A percentile compares a stretch with the other conserved stretches of the same genome.
Conservation (phyloP, 35 echinoderm and acorn worm species). For the Holothuria glaberrima region DNA sequence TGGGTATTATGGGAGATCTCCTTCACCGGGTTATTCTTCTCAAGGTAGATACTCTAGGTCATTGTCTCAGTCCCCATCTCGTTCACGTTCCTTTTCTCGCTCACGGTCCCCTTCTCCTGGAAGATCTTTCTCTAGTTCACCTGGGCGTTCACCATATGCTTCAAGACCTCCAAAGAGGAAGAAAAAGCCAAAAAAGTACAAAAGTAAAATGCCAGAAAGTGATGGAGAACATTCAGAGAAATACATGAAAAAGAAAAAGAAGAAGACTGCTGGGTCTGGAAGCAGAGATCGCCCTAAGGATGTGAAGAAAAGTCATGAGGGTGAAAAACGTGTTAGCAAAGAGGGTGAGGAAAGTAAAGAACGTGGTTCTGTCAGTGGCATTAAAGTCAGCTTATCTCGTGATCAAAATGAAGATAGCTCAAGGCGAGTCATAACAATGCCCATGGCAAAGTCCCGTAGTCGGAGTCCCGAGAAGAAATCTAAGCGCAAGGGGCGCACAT, state of each 20-base stretch:
- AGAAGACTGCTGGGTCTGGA: not conserved
- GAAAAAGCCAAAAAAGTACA: conserved; percentile 7
- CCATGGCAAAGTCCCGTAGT: not conserved
- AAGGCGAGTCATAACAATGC: conserved; percentile 36
- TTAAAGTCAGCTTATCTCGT: conserved; percentile 46
- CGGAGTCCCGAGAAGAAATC: conserved; percentile 12
- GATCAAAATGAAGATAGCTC: conserved; percentile 42
- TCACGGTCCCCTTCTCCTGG: conserved; percentile 1
- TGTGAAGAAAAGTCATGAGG: not conserved
- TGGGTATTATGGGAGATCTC: conserved; percentile 25
- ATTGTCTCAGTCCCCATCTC: not conserved
- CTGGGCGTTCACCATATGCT: not conserved
- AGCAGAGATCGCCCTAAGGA: conserved; percentile 13
- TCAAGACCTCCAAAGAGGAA: conserved; percentile 19
- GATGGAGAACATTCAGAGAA: conserved; percentile 9
- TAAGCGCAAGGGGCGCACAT: not conserved
- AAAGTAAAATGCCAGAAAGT: conserved; percentile 9
- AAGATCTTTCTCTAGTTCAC: conserved; percentile 28
- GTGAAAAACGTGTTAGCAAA: conserved; percentile 3
- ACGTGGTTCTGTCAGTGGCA: conserved; percentile 20
- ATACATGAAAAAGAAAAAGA: conserved; percentile 62
- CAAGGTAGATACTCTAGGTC: conserved; percentile 10
- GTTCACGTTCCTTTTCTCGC: conserved; percentile 25
- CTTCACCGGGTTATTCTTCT: conserved; percentile 10
- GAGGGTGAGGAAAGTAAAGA: not conserved